Evolutionary conservation across 2,888 invertebrate species (phyloP), one percentile per base, ranked within the genome.

Genomic region (Pachydiplax longipennis): DNA sequence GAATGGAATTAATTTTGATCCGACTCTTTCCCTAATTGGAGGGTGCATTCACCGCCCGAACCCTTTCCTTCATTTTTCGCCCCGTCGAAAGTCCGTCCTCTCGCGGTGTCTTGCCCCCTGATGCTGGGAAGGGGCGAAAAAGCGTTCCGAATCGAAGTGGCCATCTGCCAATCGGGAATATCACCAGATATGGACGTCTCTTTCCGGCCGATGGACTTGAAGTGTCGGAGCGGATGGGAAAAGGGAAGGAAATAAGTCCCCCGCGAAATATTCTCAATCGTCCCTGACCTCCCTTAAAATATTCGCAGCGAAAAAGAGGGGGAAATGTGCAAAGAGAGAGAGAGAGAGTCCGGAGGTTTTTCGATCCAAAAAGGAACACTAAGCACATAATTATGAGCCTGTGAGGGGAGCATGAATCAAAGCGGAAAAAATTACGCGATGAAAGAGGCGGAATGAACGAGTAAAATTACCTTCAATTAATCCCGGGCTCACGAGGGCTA

Each of bases 381-480:
- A 35, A 58, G 35, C 53, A 53, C 53, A 18, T 83, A 83, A 83
- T 83, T 83, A 83, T 48, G 35, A 35, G 22, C 48, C 35, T 58
- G 18, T 13, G 31, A 58, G 6, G 31, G 53, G 31, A n/a, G 25
- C 8, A 5, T 3, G 22, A 83, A 83, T 13, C 35, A 35, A 35
- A 40, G 18, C 40, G 81, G 31, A 83, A 53, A 35, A 35, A 83
- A 58, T 18, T 5, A 58, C 10, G 22, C 53, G 58, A 31, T 73
- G 73, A 73, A 83, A 83, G 83, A 58, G 83, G 25, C 53, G 35
- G 31, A 58, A 83, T 58, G 53, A 83, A 83, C 31, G 58, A 82
- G 83, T 18, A 35, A 35, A 83, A 58, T 83, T 83, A 83, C 83
- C 58, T 18, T 53, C 83, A 83, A 83, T 83, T 83, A 83, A 83